Base-by-base conservation (phyloP, 2,797 vertebrate genomes). In the Sebastes umbrosus region DNA sequence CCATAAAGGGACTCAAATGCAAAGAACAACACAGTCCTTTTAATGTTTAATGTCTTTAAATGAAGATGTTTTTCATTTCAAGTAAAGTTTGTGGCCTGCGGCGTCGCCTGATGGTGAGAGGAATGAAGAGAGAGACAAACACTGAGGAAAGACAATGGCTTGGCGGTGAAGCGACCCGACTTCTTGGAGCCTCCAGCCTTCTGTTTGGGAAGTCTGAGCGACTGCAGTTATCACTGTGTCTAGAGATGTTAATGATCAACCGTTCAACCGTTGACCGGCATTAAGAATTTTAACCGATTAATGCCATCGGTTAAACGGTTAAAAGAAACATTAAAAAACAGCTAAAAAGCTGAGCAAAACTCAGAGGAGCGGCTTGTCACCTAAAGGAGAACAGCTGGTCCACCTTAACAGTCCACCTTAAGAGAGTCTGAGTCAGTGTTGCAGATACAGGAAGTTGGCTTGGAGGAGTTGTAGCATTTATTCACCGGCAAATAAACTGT, bases 171-270 rank as follows among this genome's bases (percentile, higher is more conserved):
- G 24, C 4, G 12, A 65, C 34, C 27, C 0, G 36, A 73, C 77
- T 58, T 69, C n/a, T 75, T 18, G 34, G 58, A 50, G 16, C 69
- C 59, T 66, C 14, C 18, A 69, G 69, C 13, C 65, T 82, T 79
- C 16, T 60, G n/a, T 62, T 57, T 69, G 70, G 80, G 24, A 84
- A 32, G 70, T 78, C 58, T 84, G 73, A 86, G 76, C 43, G 84
- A 85, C 80, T 69, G 70, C 62, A 82, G 84, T 92, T 76, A 88
- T 68, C 36, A 29, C 20, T 0, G 18, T 52, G 46, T 72, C 68
- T 46, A 46, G 43, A 18, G 43, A 18, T 46, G 43, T 50, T 20
- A 50, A 50, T 50, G 16, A 50, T 50, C 4, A 50, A 50, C 16
- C 3, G 43, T 8, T 46, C 6, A 46, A 46, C 43, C 14, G 14